Base-by-base conservation (phyloP, 2,888 invertebrate species). In the Rapana venosa region DNA sequence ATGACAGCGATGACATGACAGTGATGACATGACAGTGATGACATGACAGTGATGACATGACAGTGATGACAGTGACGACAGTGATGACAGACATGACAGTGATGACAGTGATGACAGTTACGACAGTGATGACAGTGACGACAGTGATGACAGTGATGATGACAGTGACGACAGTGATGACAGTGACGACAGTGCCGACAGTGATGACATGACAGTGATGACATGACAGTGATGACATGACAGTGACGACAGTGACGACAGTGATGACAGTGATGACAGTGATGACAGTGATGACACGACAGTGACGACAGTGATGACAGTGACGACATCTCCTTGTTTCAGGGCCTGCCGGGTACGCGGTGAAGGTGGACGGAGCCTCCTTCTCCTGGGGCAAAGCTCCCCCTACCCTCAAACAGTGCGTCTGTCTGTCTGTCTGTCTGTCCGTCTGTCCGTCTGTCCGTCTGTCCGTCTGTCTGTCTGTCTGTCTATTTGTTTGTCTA, bases 361-460 rank as follows among this genome's bases (percentile, higher is more conserved):
- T 93, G 13, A 90, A 91, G 30, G 88, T 92, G 22, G 90, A 93
- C 61, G 87, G 92, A n/a, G 93, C 91, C 30, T 90, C 91, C 15
- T 93, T 93, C 88, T 89, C 91, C 1, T 93, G 93, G 93, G 90
- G 92, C n/a, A 88, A 83, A 6, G 90, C 85, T 74, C 90, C 90
- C 4, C 91, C 93, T 17, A 92, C 91, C 22, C 66, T 93, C 8
- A 90, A 74, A 87, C 91, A 92, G 93, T 93, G 91, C 88, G 91
- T 90, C 77, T 74, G 22, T 74, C 26, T 74, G 30, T 87, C 70
- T 70, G 87, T 87, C 70, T 35, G 56, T 87, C 20, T 17, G 35
- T 35, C 35, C 30, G 22, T 35, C 32, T 36, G 87, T 70, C 36
- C 70, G 36, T 87, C 70, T 87, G 87, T 66, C 32, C 36, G 36